Evolutionary conservation across 2,888 invertebrate genomes (phyloP).

Genomic region (Aphrophora alni): DNA sequence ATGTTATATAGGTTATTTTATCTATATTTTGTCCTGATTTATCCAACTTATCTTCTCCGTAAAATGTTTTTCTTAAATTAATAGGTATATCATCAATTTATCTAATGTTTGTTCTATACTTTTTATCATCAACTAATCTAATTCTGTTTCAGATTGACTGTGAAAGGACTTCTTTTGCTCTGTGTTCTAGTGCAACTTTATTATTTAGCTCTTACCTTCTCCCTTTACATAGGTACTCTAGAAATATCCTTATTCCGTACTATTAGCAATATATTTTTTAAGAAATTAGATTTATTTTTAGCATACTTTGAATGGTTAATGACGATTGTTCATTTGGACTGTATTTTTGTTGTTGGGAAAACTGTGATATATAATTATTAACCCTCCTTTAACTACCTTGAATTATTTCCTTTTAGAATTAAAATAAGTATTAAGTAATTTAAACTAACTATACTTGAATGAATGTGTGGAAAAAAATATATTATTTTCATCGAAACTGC

Average conservation of each 20-base stretch:
- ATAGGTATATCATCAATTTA: no score
- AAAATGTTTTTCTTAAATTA: no score
- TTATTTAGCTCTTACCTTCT: background rate
- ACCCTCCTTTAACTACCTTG: background rate
- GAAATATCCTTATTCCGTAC: background rate
- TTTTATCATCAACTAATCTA: no score
- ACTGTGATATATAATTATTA: conserved; percentile 27
- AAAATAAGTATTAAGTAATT: background rate
- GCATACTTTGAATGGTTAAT: conserved; percentile 26
- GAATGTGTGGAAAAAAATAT: no score
- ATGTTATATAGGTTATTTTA: no score
- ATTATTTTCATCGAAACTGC: no score
- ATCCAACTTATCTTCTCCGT: no score
- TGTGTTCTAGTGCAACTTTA: background rate
- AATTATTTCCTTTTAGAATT: background rate
- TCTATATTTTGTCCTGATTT: no score
- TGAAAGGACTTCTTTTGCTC: background rate
- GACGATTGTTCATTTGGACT: conserved; percentile 38
- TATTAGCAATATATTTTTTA: conserved; percentile 3
- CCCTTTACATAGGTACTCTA: background rate
- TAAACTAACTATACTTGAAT: no score
- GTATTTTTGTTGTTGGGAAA: conserved; percentile 27
- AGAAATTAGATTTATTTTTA: conserved; percentile 6
- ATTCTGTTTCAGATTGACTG: background rate
- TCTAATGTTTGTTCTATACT: no score